phyloP scores from a whole-genome alignment of 2,113 vertebrate genomes.

The Rhegmatorhina hoffmannsi region DNA sequence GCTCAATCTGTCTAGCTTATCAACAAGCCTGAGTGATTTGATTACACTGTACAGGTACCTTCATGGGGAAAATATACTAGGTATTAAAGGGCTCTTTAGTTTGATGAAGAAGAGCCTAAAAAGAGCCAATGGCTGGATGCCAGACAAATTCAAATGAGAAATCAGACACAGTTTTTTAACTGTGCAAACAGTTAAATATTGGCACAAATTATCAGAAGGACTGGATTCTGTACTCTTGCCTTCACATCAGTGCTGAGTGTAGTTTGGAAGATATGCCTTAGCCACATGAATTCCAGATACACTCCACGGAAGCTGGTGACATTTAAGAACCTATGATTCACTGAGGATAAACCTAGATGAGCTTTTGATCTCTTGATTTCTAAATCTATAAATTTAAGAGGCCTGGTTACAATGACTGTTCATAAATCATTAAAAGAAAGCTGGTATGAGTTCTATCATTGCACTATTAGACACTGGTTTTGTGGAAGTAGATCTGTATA shows the following conservation, averaged over 20 bases:
- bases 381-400: not conserved
- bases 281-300: not conserved
- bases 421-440: not conserved
- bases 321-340: not conserved
- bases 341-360: not conserved
- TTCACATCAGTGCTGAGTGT: not conserved
- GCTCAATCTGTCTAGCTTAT: conserved; percentile 41
- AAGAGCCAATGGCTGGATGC: not conserved
- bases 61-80: conserved; percentile 33
- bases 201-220: not conserved
- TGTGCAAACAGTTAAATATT: not conserved
- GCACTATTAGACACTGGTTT: not conserved
- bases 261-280: not conserved
- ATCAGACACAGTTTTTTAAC: not conserved
- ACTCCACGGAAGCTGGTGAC: not conserved
- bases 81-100: conserved; percentile 18
- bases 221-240: not conserved
- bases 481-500: not conserved
- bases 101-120: not conserved
- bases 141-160: conserved; percentile 27
- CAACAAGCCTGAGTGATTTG: conserved; percentile 53
- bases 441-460: not conserved
- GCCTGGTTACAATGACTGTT: not conserved
- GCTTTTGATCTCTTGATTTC: not conserved
- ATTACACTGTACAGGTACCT: conserved; percentile 51